Evolutionary conservation across 2,113 vertebrate genomes (phyloP), one percentile per base, ranked within the genome.

Genomic region (Ptilorrhoa leucosticta): DNA sequence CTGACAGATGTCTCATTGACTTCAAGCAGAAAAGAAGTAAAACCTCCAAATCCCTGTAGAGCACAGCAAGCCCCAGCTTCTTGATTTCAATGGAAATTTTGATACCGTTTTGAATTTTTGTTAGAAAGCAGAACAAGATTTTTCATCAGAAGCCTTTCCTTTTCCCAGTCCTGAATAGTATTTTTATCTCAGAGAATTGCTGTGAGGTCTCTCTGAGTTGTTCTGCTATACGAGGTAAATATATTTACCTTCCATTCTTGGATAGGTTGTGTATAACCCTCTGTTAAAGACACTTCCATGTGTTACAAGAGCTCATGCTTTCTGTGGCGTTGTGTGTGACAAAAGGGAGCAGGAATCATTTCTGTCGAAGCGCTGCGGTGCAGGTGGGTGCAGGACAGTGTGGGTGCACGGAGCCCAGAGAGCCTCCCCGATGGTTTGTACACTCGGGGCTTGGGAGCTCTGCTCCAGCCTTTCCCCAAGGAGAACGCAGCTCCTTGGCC

Each of bases 291-390:
- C 5, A 7, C 9, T 40, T 47, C 58, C 39, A 18, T 76, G 23
- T 89, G 35, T 80, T 57, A 0, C 6, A 5, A 24, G 16, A 66
- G 56, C 14, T 60, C 5, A 0, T 51, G 19, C 28, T 93, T 53
- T 71, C 54, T 2, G 1, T 45, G 61, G 18, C 2, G 1, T 44
- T 63, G 8, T 10, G 30, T 0, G 0, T 42, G 63, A 9, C 40
- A 23, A 2, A 66, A 69, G 64, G 0, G 1, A 81, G 65, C 56
- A 81, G 69, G 20, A 45, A 5, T 44, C 13, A 42, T 65, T 73
- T 21, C 48, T 4, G 2, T 4, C 14, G n/a, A 9, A 60, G 63
- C 0, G 0, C 9, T 0, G 0, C 11, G 6, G 3, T 58, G 17
- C 31, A 3, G 39, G 24, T 51, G 78, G 77, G 73, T 65, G 2